phyloP scores from a whole-genome alignment of 2,888 invertebrate species.

The Papilio protenor region DNA sequence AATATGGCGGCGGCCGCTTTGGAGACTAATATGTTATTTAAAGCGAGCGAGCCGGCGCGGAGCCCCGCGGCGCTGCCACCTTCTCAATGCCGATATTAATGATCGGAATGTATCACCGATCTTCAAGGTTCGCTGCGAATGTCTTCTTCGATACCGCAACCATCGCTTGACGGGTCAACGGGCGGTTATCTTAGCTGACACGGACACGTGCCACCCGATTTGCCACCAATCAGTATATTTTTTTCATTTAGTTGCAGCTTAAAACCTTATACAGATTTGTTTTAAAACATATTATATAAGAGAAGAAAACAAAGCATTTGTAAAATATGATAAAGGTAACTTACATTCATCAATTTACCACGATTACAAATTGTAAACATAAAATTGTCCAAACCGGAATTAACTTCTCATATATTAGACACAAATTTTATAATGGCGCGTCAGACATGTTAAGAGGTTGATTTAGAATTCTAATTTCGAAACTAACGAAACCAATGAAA shows the following conservation, averaged over 20 bases:
- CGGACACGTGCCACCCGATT: constrained; percentile 31
- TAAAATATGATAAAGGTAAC: not conserved
- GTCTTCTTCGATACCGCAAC: constrained; percentile 61
- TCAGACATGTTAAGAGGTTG: constrained; percentile 32
- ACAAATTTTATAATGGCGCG: constrained; percentile 33
- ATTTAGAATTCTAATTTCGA: constrained; percentile 43
- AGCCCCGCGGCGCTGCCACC: constrained; percentile 76
- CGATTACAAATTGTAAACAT: constrained; percentile 21
- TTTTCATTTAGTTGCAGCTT: not conserved
- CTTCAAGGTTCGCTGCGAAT: constrained; percentile 64
- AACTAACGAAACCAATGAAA: constrained; percentile 41
- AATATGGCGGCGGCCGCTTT: constrained; percentile 78
- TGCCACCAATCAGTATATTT: not conserved
- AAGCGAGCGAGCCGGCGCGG: constrained; percentile 62
- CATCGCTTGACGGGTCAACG: constrained; percentile 54
- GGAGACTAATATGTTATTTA: constrained; percentile 79
- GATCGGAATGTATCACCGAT: constrained; percentile 69
- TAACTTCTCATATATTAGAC: constrained; percentile 28
- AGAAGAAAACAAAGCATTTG: not conserved
- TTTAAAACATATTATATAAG: not conserved
- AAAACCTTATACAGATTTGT: not conserved
- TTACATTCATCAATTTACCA: constrained; percentile 1
- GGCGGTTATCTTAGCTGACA: constrained; percentile 36
- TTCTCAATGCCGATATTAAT: constrained; percentile 78
- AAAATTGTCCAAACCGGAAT: constrained; percentile 14